Evolutionary conservation across 1,140 invertebrate genomes (phyloP).

Genomic region (Pogonognathellus flavescens): DNA sequence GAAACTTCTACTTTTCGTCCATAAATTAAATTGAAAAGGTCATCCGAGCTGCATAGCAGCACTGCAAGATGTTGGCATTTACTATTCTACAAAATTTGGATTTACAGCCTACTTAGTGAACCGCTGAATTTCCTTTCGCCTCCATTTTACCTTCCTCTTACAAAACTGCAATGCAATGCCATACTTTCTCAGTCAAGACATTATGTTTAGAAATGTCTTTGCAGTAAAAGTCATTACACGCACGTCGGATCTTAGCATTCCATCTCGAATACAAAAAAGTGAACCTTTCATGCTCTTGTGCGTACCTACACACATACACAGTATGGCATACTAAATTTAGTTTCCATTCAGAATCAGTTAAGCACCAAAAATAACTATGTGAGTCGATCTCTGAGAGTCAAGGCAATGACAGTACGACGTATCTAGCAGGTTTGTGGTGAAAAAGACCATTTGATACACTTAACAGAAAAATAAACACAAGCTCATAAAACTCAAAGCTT

Average conservation of each 20-base stretch:
- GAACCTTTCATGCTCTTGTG: not conserved
- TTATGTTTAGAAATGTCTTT: constrained; percentile 19
- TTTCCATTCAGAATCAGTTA: constrained; percentile 1
- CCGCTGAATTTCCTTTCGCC: not conserved
- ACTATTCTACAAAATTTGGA: constrained; percentile 14
- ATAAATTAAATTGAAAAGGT: constrained; percentile 2
- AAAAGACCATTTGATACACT: constrained; percentile 39
- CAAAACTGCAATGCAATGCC: not conserved
- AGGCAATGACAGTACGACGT: not conserved
- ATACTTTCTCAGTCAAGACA: not conserved
- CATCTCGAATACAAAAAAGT: constrained; percentile 24
- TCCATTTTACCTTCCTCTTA: not conserved
- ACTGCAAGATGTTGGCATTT: constrained; percentile 26
- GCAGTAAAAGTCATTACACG: constrained; percentile 46
- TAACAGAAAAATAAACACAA: constrained; percentile 47
- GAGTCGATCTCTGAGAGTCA: not conserved
- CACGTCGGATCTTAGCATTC: constrained; percentile 25
- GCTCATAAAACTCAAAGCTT: constrained; percentile 35
- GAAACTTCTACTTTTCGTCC: too few relatives aligned
- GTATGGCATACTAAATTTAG: not conserved
- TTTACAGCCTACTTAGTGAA: constrained; percentile 2
- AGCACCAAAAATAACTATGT: constrained; percentile 24
- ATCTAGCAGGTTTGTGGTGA: constrained; percentile 41
- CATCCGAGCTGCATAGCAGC: not conserved
- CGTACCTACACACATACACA: constrained; percentile 7